Evolutionary conservation across 2,113 vertebrate species (phyloP).

Genomic region (Promerops cafer): DNA sequence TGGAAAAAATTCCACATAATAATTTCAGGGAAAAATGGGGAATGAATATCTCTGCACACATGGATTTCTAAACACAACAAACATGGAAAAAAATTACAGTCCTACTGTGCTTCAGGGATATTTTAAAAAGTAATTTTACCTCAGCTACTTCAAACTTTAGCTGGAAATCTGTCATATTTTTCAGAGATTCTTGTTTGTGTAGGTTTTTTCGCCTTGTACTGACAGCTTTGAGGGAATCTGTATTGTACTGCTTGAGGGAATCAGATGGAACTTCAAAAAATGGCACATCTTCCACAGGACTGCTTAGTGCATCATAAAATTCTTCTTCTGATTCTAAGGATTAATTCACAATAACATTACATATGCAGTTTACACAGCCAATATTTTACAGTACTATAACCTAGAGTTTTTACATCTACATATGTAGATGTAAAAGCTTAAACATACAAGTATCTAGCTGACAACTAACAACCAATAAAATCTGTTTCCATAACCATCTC

Average conservation of each 20-base stretch:
- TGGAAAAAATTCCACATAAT: background rate
- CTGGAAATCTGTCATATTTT: slow-evolving; percentile 86
- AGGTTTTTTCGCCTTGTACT: slow-evolving; percentile 61
- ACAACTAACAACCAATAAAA: background rate
- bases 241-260: slow-evolving; percentile 47
- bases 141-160: slow-evolving; percentile 88
- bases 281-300: slow-evolving; percentile 79
- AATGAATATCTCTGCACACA: background rate
- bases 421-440: background rate
- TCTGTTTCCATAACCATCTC: background rate
- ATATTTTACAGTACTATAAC: background rate
- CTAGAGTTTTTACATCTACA: background rate
- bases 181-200: slow-evolving; percentile 74
- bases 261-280: slow-evolving; percentile 75
- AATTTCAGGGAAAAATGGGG: background rate
- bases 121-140: slow-evolving; percentile 64
- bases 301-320: slow-evolving; percentile 91
- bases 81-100: background rate
- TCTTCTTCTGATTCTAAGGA: slow-evolving; percentile 88
- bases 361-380: background rate
- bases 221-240: no score
- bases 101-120: background rate
- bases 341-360: slow-evolving; percentile 6
- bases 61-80: background rate
- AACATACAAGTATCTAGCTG: background rate